These are phyloP conservation scores for Pangasius sanitwongsei DNA, from an alignment of 2,797 vertebrate genomes.

Conservation along the genomic window DNA sequence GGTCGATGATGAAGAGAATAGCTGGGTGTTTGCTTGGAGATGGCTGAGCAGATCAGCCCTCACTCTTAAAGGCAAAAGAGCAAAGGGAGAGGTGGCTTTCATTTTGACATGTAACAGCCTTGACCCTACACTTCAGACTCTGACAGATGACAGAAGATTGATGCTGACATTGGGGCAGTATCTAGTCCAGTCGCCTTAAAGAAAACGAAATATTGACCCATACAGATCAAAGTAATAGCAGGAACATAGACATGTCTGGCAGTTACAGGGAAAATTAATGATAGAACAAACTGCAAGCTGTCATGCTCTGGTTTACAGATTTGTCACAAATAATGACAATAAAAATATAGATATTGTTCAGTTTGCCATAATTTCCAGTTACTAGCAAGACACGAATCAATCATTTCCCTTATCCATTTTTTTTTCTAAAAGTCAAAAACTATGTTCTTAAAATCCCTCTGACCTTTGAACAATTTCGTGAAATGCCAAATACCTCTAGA, in stretches of 20 bases:
- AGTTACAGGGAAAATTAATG: slow-evolving; percentile 47
- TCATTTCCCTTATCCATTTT: not conserved
- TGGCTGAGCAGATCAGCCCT: slow-evolving; percentile 61
- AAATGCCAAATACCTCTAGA: slow-evolving; percentile 34
- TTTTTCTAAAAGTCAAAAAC: slow-evolving; percentile 16
- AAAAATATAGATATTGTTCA: slow-evolving; percentile 2
- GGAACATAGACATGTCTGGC: slow-evolving; percentile 54
- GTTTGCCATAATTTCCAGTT: not conserved
- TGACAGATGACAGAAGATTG: slow-evolving; percentile 81
- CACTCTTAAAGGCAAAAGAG: slow-evolving; percentile 71
- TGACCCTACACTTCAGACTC: slow-evolving; percentile 70
- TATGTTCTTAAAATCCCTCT: not conserved
- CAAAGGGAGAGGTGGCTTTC: slow-evolving; percentile 73
- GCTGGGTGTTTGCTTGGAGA: slow-evolving; percentile 64
- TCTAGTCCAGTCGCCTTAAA: slow-evolving; percentile 61
- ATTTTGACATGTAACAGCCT: slow-evolving; percentile 73
- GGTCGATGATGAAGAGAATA: slow-evolving; percentile 67
- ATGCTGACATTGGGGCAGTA: slow-evolving; percentile 70
- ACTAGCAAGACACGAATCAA: not conserved
- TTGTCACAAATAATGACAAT: slow-evolving; percentile 5
- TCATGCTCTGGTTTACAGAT: not conserved
- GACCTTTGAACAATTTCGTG: slow-evolving; percentile 31
- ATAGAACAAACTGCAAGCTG: slow-evolving; percentile 30
- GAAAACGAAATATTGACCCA: slow-evolving; percentile 66
- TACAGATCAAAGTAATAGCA: slow-evolving; percentile 53